Base-by-base conservation (phyloP, 2,888 invertebrate species). In the Orthosia gothica region DNA sequence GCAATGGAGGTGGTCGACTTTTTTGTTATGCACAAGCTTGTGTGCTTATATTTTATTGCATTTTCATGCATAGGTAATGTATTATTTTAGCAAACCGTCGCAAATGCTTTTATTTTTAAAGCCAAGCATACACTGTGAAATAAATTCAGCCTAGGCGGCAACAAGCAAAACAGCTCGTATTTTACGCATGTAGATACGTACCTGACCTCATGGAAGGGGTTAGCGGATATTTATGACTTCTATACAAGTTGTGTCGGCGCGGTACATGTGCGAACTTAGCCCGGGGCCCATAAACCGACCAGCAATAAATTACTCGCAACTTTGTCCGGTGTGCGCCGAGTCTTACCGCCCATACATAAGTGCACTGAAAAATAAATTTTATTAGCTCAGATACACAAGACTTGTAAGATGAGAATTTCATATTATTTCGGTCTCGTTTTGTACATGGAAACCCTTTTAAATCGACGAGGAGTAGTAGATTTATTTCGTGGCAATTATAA, bases 291-390 rank as follows among this genome's bases (percentile, higher is more conserved):
- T 95, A 96, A 95, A 95, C 89, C 86, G 86, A 82, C 83, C 87
- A 83, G 89, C 82, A 92, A 92, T 96, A 96, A 96, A 96, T 96
- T 94, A 95, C 90, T 82, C 84, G 93, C 95, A 95, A 95, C 96
- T 93, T 95, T 96, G 96, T 95, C 91, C 86, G 68, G 88, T 90
- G 89, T 90, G 87, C 89, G 88, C 78, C 84, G 88, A 81, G 81
- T 85, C 89, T 91, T 89, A 87, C 87, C 85, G 85, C 78, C 68
- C 74, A 74, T 76, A 78, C 85, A 81, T 65, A 76, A 82, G 87
- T 86, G 85, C 75, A 84, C 91, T 92, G 91, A 86, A 88, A 91
- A 90, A 91, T 89, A 89, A 89, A 87, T 87, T 89, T 89, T 90
- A 89, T 90, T 89, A 85, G 83, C 81, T 78, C 79, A 82, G 86